Percentiles rank a stretch among this genome's conserved stretches.
Conservation (phyloP, 2,888 invertebrate species). For the Nephrotoma appendiculata region DNA sequence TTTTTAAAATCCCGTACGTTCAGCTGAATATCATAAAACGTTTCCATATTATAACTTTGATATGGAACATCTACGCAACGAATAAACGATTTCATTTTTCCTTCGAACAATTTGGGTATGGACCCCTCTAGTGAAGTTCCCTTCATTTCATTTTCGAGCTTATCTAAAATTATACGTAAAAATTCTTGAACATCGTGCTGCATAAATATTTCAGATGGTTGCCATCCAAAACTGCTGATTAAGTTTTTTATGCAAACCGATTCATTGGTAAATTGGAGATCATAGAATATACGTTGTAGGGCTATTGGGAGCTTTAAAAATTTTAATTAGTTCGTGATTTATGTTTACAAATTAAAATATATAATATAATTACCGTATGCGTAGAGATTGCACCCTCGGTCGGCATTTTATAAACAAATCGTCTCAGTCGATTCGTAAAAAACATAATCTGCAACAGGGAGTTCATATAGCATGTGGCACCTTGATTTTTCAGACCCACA, state of each 20-base stretch:
- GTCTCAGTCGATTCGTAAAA: conserved; percentile 81
- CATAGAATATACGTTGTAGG: conserved; percentile 94
- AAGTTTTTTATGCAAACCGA: conserved; percentile 98
- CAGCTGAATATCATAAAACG: conserved; percentile 96
- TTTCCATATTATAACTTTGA: conserved; percentile 86
- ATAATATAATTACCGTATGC: conserved; percentile 38
- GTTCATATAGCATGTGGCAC: conserved; percentile 99
- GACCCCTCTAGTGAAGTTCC: conserved; percentile 96
- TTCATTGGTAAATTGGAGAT: conserved; percentile 93
- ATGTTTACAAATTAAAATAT: not conserved
- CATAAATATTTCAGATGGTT: conserved; percentile 99
- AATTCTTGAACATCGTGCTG: conserved; percentile 95
- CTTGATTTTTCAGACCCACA: conserved; percentile 94
- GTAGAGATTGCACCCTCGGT: conserved; percentile 96
- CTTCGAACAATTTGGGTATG: conserved; percentile 93
- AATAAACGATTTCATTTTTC: conserved; percentile 97
- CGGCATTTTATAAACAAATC: conserved; percentile 98
- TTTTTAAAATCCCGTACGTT: conserved; percentile 98
- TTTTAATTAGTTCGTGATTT: not conserved
- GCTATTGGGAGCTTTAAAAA: conserved; percentile 53
- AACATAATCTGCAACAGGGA: conserved; percentile 94
- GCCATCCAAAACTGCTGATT: conserved; percentile 99
- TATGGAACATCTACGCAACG: conserved; percentile 96
- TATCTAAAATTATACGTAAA: conserved; percentile 78
- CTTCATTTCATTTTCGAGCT: conserved; percentile 98